These are phyloP conservation scores for Proales similis DNA, from an alignment of 1,140 invertebrate species.

Conservation along the genomic window DNA sequence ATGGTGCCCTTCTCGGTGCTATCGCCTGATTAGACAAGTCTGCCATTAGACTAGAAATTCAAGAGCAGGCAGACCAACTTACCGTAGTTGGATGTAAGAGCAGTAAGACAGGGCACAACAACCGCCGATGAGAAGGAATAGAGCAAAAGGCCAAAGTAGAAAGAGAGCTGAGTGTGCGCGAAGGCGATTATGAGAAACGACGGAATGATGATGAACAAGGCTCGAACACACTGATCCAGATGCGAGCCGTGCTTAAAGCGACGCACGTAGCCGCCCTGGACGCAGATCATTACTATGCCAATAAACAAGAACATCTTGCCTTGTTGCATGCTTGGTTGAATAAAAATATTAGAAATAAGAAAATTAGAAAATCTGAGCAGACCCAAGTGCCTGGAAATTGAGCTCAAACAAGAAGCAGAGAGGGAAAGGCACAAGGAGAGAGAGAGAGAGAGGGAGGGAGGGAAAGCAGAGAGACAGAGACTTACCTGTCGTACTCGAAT, in stretches of 20 bases:
- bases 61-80: background rate
- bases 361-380: background rate
- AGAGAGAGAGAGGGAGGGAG: too few relatives aligned
- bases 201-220: conserved; percentile 76
- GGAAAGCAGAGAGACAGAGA: background rate
- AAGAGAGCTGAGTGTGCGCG: conserved; percentile 56
- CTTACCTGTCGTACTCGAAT: conserved; percentile 69
- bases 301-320: conserved; percentile 94
- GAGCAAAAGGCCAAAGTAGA: conserved; percentile 74
- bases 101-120: conserved; percentile 15
- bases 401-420: too few relatives aligned
- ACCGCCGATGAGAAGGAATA: conserved; percentile 69
- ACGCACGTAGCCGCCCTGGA: conserved; percentile 82
- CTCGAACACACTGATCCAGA: conserved; percentile 55
- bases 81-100: conserved; percentile 28
- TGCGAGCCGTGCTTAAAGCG: conserved; percentile 55
- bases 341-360: conserved; percentile 38
- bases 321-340: conserved; percentile 73
- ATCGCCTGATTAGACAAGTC: conserved; percentile 62
- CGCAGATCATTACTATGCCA: conserved; percentile 80
- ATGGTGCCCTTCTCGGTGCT: conserved; percentile 80
- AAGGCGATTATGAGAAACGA: conserved; percentile 78
- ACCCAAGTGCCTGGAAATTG: background rate
- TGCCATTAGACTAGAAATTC: background rate
- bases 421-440: too few relatives aligned